Base-by-base conservation (phyloP, 2,888 invertebrate genomes). In the Perizoma affinitatum region DNA sequence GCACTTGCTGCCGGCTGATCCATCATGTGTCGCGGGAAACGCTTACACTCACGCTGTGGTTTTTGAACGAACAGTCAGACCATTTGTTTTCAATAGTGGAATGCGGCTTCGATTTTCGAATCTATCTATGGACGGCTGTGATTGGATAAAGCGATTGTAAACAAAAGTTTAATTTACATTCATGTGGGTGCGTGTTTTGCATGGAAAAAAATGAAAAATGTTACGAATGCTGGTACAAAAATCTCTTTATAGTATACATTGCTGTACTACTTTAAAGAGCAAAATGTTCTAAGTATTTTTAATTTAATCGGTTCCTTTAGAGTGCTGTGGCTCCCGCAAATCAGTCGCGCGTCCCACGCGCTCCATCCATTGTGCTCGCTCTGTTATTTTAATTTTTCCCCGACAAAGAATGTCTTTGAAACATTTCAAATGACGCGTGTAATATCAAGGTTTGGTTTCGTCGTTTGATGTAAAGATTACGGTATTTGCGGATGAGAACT, bases 371-470 rank as follows among this genome's bases (percentile, higher is more conserved):
- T 83, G 83, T 82, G 69, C 34, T 49, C 78, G 83, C 82, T 75
- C 73, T 86, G 88, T 91, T 90, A 89, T 91, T 90, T 90, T 88
- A 88, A 88, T 90, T 90, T 92, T 90, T 91, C 83, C 82, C 78
- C 76, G 67, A 61, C 69, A 67, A 69, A 83, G 92, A 91, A 92
- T 91, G 88, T 92, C 91, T 92, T 91, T 91, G 91, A 90, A 82
- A 87, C 82, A 82, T 83, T 83, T 90, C 86, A 90, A 91, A 91
- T 91, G 90, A 90, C 79, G 90, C 89, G 86, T 90, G 89, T 88
- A 90, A 91, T 90, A 90, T 88, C 82, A 85, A 85, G 84, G 83
- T 84, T 86, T 84, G 62, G 80, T 74, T 77, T 80, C 82, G 47
- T 77, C 81, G 88, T 90, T 91, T 90, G 90, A 90, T 90, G 89